Evolutionary conservation across 30 jellyfish, hydroid and myxozoan genomes (phyloP), one percentile per base, ranked within the genome.

Genomic region (Aurelia sp.): DNA sequence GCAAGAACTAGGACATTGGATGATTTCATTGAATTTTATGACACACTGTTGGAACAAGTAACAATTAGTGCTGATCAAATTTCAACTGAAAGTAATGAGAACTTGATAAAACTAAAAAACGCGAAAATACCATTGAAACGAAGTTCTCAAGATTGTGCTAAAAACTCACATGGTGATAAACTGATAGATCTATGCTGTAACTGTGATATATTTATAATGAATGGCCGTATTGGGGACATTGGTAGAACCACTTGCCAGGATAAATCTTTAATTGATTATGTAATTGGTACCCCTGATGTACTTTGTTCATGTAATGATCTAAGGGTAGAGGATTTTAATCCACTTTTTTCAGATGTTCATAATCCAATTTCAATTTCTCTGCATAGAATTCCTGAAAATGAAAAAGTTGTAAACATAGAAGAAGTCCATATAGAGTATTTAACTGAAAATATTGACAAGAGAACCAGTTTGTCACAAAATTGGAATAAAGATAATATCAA

Each of bases 171-270:
- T 27, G 33, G 33, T 27, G 33, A 27, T 27, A 27, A 27, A 27
- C 33, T 27, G 33, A 27, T 27, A 27, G 33, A 27, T 27, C 33
- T 27, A 27, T 27, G 33, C 31, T 12, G 50, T n/a, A 74, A 74
- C 50, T 15, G 76, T 74, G 85, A 50, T 74, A 35, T 74, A 33
- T 74, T 74, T 35, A 74, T 74, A 21, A 47, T 74, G 85, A 74
- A 74, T 74, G 85, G 76, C 12, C 76, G 76, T 16, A 40, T 74
- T 12, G 85, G 85, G 12, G 50, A n/a, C 67, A 48, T 74, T 74
- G 85, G 85, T 35, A 74, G 59, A 74, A 74, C 85, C 22, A 74
- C 72, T 47, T 74, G 70, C 59, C 76, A 74, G 13, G 70, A 74
- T 19, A 74, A n/a, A 1, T 74, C 85, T 15, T 35, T 74, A 74